Evolutionary conservation across 2,888 invertebrate genomes (phyloP), one percentile per base, ranked within the genome.

Genomic region (Thereva unica): DNA sequence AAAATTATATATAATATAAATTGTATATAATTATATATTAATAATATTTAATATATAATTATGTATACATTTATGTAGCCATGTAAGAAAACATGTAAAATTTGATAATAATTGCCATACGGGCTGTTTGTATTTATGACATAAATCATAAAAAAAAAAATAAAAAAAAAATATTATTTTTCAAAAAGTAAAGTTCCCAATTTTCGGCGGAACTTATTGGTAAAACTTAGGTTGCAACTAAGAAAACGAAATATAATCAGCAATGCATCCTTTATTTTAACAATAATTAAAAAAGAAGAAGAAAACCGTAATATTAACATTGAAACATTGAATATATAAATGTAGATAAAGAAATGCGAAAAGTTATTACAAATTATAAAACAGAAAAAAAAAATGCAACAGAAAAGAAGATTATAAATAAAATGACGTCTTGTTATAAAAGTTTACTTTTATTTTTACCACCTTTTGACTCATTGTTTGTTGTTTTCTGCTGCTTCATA

Each of bases 341-440:
- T 69, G 67, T 69, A 69, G 67, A 69, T 67, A 69, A 64, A 41
- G 54, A 70, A 64, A 68, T 69, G 70, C 67, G 67, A 67, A 71
- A 71, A 23, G 23, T 23, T 23, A 23, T 23, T 23, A 23, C 2
- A 23, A 23, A 68, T 64, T 65, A 68, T 68, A 59, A 65, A 64
- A 56, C 74, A 74, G 74, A 71, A 76, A 74, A 71, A 76, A 74
- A 45, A 63, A 66, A 75, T 72, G 57, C 66, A 63, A 69, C 67
- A 70, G 67, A 69, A 69, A 71, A 71, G 64, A 64, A 57, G 55
- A 69, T 71, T 65, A 69, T 68, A 61, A 67, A 71, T 47, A 72
- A 71, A 71, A 76, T 77, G 77, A 77, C 76, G 77, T 78, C 78
- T 79, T 79, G 79, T 79, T 79, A 79, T 77, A 78, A 77, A 78